Conservation (phyloP, 1,140 invertebrate genomes). For the Pseudomyrmex cubaensis region DNA sequence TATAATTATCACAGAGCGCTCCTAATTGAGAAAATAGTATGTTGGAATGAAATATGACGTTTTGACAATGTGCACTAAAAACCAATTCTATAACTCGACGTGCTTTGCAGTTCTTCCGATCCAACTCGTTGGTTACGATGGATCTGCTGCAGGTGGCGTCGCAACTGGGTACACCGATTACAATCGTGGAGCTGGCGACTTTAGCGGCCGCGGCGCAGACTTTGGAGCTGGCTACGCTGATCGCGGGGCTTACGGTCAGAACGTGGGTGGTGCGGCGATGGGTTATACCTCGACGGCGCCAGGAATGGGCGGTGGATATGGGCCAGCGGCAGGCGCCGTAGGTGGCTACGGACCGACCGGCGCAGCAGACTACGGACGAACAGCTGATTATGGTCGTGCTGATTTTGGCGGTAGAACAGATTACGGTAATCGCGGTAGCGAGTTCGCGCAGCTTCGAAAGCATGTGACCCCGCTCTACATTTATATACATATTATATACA, state of each 20-base stretch:
- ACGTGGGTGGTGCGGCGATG: conserved; percentile 80
- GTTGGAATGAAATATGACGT: conserved; percentile 52
- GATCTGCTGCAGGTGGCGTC: conserved; percentile 80
- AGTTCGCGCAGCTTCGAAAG: conserved; percentile 9
- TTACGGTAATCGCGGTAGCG: conserved; percentile 78
- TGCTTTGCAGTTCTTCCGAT: conserved; percentile 81
- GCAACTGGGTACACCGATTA: conserved; percentile 83
- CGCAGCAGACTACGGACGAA: conserved; percentile 81
- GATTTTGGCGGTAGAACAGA: conserved; percentile 82
- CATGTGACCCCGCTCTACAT: background rate
- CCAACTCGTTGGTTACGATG: conserved; percentile 81
- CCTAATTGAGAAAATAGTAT: conserved; percentile 66
- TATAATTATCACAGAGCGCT: background rate
- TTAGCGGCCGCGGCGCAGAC: conserved; percentile 80
- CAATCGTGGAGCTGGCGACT: conserved; percentile 82
- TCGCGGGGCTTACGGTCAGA: conserved; percentile 81
- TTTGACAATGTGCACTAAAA: conserved; percentile 65
- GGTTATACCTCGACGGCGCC: conserved; percentile 81
- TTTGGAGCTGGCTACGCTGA: conserved; percentile 81
- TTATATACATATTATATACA: too few species aligned
- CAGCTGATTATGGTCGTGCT: conserved; percentile 80
- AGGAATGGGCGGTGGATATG: conserved; percentile 82
- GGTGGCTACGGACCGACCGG: conserved; percentile 82
- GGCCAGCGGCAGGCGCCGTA: conserved; percentile 79
- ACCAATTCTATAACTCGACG: conserved; percentile 66